Evolutionary conservation across 2,797 vertebrate species (phyloP).

Genomic region (Manis pentadactyla): DNA sequence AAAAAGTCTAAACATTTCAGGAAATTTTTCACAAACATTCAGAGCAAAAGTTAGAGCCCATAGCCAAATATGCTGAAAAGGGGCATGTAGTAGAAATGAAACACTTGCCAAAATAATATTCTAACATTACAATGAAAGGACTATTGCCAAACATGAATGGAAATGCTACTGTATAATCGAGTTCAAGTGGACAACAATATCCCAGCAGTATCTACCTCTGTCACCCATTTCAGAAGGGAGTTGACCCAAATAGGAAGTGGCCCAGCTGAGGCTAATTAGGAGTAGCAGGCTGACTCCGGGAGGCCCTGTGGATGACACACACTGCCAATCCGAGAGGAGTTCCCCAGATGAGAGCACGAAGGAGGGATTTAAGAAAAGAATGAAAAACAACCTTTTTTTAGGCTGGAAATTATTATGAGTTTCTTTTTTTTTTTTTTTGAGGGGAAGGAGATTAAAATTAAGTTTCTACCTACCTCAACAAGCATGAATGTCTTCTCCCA

Average conservation of each 20-base stretch:
- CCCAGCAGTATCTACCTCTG: neutral
- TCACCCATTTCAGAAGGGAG: slow-evolving; percentile 67
- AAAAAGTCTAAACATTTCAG: slow-evolving; percentile 45
- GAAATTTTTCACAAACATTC: slow-evolving; percentile 57
- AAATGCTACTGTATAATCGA: slow-evolving; percentile 53
- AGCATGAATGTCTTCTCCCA: slow-evolving; percentile 27
- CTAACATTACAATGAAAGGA: slow-evolving; percentile 26
- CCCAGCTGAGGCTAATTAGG: slow-evolving; percentile 57
- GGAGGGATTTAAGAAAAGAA: slow-evolving; percentile 53
- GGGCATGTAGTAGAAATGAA: slow-evolving; percentile 7
- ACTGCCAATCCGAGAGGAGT: slow-evolving; percentile 36
- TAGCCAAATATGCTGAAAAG: slow-evolving; percentile 34
- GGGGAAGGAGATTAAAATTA: slow-evolving; percentile 46
- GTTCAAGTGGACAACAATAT: slow-evolving; percentile 56
- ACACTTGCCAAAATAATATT: slow-evolving; percentile 54
- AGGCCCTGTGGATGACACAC: neutral
- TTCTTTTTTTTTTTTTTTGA: neutral
- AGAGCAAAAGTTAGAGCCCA: neutral
- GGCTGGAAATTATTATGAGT: slow-evolving; percentile 48
- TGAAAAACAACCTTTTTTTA: slow-evolving; percentile 58
- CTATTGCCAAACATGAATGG: neutral
- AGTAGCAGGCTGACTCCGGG: slow-evolving; percentile 28
- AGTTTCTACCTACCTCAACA: slow-evolving; percentile 31
- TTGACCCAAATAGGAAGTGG: slow-evolving; percentile 65
- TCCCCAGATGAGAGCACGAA: slow-evolving; percentile 68